Evolutionary conservation across 2,888 invertebrate species (phyloP).

Genomic region (Rhabditophanes sp.): DNA sequence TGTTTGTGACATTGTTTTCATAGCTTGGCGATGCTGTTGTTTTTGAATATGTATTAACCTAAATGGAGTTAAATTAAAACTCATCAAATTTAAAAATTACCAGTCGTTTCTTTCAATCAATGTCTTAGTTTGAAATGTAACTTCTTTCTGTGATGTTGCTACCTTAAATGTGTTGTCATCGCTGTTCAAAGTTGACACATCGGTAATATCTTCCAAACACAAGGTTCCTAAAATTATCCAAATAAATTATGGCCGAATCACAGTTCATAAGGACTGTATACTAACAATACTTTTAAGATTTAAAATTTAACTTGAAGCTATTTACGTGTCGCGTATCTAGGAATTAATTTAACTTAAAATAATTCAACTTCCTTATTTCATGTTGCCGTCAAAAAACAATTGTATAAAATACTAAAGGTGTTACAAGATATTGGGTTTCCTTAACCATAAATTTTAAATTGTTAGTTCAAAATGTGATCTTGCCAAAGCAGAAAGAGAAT

Average conservation of each 20-base stretch:
- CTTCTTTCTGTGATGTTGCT: constrained; percentile 14
- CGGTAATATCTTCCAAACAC: constrained; percentile 17
- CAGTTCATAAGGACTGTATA: too few relatives aligned
- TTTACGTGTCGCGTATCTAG: too few relatives aligned
- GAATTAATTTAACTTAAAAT: too few relatives aligned
- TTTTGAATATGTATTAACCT: constrained; percentile 18
- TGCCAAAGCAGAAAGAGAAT: too few relatives aligned
- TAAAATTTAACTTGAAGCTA: too few relatives aligned
- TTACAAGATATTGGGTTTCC: too few relatives aligned
- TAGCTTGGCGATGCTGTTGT: constrained; percentile 19
- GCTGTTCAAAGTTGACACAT: constrained; percentile 16
- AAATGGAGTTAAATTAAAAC: constrained; percentile 5
- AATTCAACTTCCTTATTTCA: too few relatives aligned
- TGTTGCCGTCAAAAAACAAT: too few relatives aligned
- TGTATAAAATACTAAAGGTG: too few relatives aligned
- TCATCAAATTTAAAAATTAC: constrained; percentile 12
- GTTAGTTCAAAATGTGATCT: too few relatives aligned
- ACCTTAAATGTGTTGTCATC: constrained; percentile 26
- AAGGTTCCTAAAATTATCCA: constrained; percentile 8
- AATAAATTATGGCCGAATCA: neutral
- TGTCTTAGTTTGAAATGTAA: constrained; percentile 31
- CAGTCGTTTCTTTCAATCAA: constrained; percentile 32
- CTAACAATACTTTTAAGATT: too few relatives aligned
- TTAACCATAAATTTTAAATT: too few relatives aligned
- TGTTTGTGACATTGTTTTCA: constrained; percentile 10